phyloP scores from a whole-genome alignment of 2,113 vertebrate genomes.

The Castor canadensis region DNA sequence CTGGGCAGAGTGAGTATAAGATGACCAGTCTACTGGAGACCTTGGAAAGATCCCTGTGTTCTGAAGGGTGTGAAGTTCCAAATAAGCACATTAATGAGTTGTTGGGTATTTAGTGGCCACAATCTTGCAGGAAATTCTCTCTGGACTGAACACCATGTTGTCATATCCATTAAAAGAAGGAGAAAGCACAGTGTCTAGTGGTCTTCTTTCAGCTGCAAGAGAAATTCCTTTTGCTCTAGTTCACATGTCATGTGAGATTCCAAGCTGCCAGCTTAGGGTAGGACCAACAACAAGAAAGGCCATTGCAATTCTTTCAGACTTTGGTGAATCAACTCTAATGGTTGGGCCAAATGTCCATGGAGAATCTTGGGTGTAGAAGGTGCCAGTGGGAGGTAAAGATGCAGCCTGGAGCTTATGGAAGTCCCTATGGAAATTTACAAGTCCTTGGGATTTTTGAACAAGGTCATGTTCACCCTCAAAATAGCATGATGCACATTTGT shows the following conservation, averaged over 20 bases:
- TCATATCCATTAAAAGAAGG: not conserved
- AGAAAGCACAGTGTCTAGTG: rapidly evolving
- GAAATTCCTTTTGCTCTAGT: not conserved
- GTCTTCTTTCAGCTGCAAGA: not conserved
- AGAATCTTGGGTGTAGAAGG: rapidly evolving
- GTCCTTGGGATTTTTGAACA: not conserved
- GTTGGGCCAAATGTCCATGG: not conserved
- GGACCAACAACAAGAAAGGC: not conserved
- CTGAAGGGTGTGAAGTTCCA: not conserved
- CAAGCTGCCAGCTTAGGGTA: too few relatives aligned
- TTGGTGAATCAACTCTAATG: too few relatives aligned
- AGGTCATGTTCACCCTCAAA: not conserved
- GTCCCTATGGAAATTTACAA: not conserved
- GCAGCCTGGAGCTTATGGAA: not conserved
- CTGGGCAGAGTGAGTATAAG: not conserved
- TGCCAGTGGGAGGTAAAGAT: rapidly evolving
- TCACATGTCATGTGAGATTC: not conserved
- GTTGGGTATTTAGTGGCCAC: not conserved
- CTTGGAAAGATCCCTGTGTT: not conserved
- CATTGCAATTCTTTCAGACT: not conserved
- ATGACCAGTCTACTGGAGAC: rapidly evolving
- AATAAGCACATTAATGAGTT: not conserved
- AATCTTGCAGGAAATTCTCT: not conserved
- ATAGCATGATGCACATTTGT: not conserved
- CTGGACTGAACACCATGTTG: too few relatives aligned